Base-by-base conservation (phyloP, 1,140 invertebrate species). In the Drosophila repleta region DNA sequence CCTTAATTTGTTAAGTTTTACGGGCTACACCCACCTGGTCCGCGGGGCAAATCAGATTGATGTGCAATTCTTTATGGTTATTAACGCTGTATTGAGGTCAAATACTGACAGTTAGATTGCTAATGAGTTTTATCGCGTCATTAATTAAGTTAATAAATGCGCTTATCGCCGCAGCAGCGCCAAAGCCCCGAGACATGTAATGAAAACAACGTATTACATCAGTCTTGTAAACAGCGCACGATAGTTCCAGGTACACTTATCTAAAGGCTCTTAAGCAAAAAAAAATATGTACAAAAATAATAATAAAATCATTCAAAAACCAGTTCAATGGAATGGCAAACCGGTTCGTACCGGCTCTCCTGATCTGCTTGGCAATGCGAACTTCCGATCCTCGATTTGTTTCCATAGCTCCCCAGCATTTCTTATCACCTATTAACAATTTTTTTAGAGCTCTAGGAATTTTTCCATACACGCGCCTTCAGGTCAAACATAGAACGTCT, bases 191-290 rank as follows among this genome's bases (percentile, higher is more conserved):
- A 53, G 57, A 51, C 24, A 39, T 82, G 82, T 73, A 87, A 87
- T 79, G 46, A 66, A 82, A 82, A 87, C 74, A 81, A 60, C 39
- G 26, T 64, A 90, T 90, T 90, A 87, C 77, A 90, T 87, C 76
- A 90, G 78, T 56, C 61, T 76, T 49, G 56, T 32, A 52, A 20
- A 46, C 37, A 66, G 8, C 32, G 17, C 46, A 48, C 32, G 45
- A 17, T 45, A 15, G 46, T 24, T 39, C 32, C 32, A 35, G 18
- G n/a, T 39, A 24, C 29, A 61, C 46, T 15, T 49, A n/a, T 26
- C 18, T 26, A 15, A 21, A 24, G 20, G 3, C 46, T 26, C 4
- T 13, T 35, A 13, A 13, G 32, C 10, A 35, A 11, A 13, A 3
- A 13, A 11, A 35, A 35, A 35, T 26, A 5, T 26, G 6, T 26